phyloP scores from a whole-genome alignment of 2,797 vertebrate species.

The Mionectes olivaceus region DNA sequence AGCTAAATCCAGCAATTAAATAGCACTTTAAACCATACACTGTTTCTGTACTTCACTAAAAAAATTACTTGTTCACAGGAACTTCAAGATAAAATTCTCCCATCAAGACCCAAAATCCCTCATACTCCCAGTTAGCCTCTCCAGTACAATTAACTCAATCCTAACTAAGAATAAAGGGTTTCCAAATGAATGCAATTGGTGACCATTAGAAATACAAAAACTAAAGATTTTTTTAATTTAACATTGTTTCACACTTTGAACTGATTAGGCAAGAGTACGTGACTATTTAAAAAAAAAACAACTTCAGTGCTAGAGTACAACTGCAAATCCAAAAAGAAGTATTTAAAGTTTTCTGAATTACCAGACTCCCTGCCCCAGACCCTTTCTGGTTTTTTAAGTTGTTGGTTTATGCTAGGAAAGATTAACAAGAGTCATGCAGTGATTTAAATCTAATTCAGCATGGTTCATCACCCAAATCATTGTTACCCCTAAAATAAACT shows the following conservation, averaged over 20 bases:
- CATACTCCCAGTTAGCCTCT: not conserved
- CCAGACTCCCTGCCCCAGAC: not conserved
- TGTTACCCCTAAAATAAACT: not conserved
- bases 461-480: not conserved
- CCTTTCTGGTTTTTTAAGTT: not conserved
- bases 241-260: not conserved
- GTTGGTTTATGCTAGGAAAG: not conserved
- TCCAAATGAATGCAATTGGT: not conserved
- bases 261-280: not conserved
- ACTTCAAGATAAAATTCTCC: not conserved
- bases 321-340: not conserved
- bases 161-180: not conserved
- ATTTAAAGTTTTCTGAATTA: constrained; percentile 5
- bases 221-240: not conserved
- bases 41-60: not conserved
- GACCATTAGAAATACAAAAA: not conserved
- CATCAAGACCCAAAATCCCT: not conserved
- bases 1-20: constrained; percentile 27
- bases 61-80: not conserved
- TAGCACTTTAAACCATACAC: not conserved
- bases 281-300: not conserved
- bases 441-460: not conserved
- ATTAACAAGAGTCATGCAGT: not conserved
- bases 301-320: not conserved
- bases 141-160: not conserved